phyloP scores from a whole-genome alignment of 2,113 vertebrate species.

The Noctilio leporinus region DNA sequence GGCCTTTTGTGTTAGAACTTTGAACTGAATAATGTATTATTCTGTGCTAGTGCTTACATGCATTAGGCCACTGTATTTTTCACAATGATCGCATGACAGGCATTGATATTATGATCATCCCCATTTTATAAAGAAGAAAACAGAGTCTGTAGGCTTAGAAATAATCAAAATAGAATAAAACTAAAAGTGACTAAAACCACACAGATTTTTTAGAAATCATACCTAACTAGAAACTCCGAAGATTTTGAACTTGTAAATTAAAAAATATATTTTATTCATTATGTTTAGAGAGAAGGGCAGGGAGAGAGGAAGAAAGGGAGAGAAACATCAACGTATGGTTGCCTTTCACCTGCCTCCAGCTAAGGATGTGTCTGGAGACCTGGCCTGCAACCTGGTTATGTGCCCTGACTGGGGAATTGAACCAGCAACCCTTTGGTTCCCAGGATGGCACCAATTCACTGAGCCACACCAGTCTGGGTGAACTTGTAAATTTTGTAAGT shows the following conservation, averaged over 20 bases:
- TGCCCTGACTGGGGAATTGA: too few species aligned
- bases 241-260: background rate
- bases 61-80: background rate
- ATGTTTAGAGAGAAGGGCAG: too few species aligned
- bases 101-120: background rate
- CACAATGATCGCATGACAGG: background rate
- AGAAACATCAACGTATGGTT: too few species aligned
- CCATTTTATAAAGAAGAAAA: background rate
- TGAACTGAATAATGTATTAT: conserved; percentile 15
- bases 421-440: too few species aligned
- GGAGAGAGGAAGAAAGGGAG: too few species aligned
- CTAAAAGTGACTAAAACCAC: background rate
- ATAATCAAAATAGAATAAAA: background rate
- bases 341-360: too few species aligned
- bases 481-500: conserved; percentile 11
- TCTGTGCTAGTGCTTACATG: background rate
- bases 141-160: background rate
- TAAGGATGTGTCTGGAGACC: too few species aligned
- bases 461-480: too few species aligned
- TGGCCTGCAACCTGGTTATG: too few species aligned
- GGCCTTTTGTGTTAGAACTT: background rate
- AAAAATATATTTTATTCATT: too few species aligned
- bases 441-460: too few species aligned
- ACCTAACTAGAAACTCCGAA: background rate
- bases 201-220: background rate